Percentiles rank a stretch among this genome's conserved stretches.
These are phyloP conservation scores for Ochropacha duplaris DNA, from an alignment of 2,888 invertebrate genomes.

Conservation along the genomic window DNA sequence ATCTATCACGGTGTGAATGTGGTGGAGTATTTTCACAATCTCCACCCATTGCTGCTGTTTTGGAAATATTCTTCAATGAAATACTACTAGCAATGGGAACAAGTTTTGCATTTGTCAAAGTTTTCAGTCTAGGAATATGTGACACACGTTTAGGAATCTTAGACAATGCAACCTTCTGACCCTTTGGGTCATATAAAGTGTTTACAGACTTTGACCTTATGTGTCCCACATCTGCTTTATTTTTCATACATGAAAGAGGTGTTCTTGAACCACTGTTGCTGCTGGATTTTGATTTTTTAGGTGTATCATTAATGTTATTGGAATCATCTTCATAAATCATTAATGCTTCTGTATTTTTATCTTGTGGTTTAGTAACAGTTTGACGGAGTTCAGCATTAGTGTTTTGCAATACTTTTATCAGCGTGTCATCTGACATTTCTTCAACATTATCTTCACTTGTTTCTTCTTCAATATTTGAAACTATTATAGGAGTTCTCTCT, in stretches of 20 bases:
- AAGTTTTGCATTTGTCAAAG: conserved; percentile 52
- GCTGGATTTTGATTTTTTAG: conserved; percentile 62
- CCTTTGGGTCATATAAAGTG: conserved; percentile 60
- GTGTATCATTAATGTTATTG: conserved; percentile 50
- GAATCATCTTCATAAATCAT: conserved; percentile 84
- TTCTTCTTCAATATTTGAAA: conserved; percentile 50
- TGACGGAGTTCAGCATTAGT: conserved; percentile 62
- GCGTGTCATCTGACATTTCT: conserved; percentile 75
- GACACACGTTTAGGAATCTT: conserved; percentile 62
- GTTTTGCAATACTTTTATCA: conserved; percentile 69
- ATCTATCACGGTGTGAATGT: conserved; percentile 71
- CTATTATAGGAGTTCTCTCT: conserved; percentile 76
- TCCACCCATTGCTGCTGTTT: conserved; percentile 53
- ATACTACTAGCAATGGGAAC: conserved; percentile 55
- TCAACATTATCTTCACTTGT: conserved; percentile 61
- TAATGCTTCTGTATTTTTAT: conserved; percentile 72
- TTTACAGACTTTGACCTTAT: conserved; percentile 74
- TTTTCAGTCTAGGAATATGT: conserved; percentile 73
- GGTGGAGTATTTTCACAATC: conserved; percentile 80
- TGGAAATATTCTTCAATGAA: conserved; percentile 65
- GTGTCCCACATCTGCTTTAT: conserved; percentile 63
- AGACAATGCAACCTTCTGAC: conserved; percentile 36
- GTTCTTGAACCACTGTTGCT: conserved; percentile 67
- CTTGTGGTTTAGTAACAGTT: conserved; percentile 35
- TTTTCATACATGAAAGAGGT: conserved; percentile 78